A percentile compares a stretch with the other conserved stretches of the same genome.
phyloP scores from a whole-genome alignment of 1,140 invertebrate genomes.

The Euwallacea fornicatus region DNA sequence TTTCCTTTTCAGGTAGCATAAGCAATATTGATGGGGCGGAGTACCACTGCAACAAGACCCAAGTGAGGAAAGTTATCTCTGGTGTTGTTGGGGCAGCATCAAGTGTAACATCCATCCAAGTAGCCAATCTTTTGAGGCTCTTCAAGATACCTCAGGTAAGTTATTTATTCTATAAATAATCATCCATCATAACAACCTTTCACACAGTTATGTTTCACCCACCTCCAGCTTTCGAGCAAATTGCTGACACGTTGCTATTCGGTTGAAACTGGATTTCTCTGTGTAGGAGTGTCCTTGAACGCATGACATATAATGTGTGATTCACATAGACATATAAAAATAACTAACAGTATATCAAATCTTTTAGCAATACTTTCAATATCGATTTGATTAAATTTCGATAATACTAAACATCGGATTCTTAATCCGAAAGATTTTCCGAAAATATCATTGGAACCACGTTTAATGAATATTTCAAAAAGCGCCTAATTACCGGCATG shows the following conservation, averaged over 20 bases:
- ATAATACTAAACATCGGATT: background rate
- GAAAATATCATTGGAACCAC: background rate
- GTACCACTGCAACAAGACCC: constrained; percentile 84
- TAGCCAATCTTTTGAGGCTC: constrained; percentile 89
- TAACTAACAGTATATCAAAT: background rate
- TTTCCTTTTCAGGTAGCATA: constrained; percentile 78
- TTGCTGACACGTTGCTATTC: background rate
- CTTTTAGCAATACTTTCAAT: background rate
- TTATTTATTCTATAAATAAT: background rate
- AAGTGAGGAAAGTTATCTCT: constrained; percentile 85
- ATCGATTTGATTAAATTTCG: background rate
- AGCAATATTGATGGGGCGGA: constrained; percentile 91
- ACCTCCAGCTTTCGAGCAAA: background rate
- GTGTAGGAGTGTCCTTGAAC: background rate
- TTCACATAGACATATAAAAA: background rate
- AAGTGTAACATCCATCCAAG: constrained; percentile 94
- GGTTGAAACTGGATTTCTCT: background rate
- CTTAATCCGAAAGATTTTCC: background rate
- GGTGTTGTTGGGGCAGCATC: constrained; percentile 95
- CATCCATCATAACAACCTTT: background rate
- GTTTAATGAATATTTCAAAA: constrained; percentile 1
- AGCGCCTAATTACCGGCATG: background rate
- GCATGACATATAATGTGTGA: background rate
- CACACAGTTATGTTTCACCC: background rate
- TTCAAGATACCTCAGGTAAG: constrained; percentile 94